phyloP scores from a whole-genome alignment of 2,888 invertebrate genomes.

The Julus scandinavius region DNA sequence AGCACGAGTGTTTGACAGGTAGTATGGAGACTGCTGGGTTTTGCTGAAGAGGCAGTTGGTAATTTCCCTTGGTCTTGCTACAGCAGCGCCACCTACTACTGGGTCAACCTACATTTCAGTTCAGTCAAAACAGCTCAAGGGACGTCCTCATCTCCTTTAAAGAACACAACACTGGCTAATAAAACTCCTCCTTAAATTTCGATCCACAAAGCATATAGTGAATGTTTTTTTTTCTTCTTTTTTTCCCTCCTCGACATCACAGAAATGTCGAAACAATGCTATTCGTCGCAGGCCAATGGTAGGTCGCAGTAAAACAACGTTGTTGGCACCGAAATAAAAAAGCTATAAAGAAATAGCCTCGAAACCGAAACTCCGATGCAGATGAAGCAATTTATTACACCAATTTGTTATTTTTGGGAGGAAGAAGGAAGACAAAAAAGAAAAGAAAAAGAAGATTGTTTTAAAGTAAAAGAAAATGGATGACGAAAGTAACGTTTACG shows the following conservation, averaged over 20 bases:
- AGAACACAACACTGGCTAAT: neutral
- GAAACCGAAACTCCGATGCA: slow-evolving; percentile 5
- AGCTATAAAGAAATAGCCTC: neutral
- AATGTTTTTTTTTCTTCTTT: too few relatives aligned
- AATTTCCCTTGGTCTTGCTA: too few relatives aligned
- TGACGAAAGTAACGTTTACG: neutral
- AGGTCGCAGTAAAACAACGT: slow-evolving; percentile 10
- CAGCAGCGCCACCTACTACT: too few relatives aligned
- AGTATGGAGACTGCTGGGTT: too few relatives aligned
- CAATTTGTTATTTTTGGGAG: neutral
- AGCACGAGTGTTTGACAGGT: too few relatives aligned
- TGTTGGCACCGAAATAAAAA: neutral
- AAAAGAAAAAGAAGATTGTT: neutral
- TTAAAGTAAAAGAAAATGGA: slow-evolving; percentile 4
- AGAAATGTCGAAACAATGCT: neutral
- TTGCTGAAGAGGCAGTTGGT: too few relatives aligned
- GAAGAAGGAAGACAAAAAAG: neutral
- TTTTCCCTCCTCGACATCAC: neutral
- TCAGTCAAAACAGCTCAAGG: neutral
- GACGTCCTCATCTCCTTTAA: neutral
- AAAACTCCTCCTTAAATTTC: neutral
- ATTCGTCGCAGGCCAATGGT: neutral
- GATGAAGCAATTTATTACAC: slow-evolving; percentile 10
- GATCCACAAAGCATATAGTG: neutral
- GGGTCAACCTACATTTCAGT: too few relatives aligned